These are phyloP conservation scores for Drosophila anomelani DNA, from an alignment of 2,888 invertebrate genomes.

Conservation along the genomic window DNA sequence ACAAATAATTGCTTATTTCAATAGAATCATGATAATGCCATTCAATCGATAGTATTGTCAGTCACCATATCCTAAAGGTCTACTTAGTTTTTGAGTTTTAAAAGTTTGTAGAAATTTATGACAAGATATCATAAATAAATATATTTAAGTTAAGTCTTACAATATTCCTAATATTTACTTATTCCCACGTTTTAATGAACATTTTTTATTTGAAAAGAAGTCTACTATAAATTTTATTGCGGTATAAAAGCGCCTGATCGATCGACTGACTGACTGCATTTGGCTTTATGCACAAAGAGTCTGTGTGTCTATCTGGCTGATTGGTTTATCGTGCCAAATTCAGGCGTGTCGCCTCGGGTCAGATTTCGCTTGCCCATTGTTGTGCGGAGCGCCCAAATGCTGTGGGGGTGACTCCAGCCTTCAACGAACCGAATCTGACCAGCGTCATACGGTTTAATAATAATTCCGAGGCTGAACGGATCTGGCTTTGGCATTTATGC, in stretches of 20 bases:
- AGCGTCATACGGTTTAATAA: conserved; percentile 54
- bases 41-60: not conserved
- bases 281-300: conserved; percentile 41
- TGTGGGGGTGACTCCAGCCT: conserved; percentile 42
- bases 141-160: not conserved
- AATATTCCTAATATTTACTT: not conserved
- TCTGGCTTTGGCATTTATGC: conserved; percentile 46
- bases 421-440: conserved; percentile 43
- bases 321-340: conserved; percentile 81
- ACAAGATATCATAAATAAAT: not conserved
- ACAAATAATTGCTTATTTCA: too few species aligned
- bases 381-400: conserved; percentile 22
- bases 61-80: not conserved
- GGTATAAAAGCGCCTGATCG: conserved; percentile 14
- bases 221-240: not conserved
- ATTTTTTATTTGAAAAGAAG: not conserved
- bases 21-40: too few species aligned
- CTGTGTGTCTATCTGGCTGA: conserved; percentile 60
- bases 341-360: conserved; percentile 78
- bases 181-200: too few species aligned
- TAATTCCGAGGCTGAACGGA: conserved; percentile 74
- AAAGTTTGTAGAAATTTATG: not conserved
- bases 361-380: conserved; percentile 57
- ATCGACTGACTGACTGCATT: conserved; percentile 50
- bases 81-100: not conserved